phyloP scores from a whole-genome alignment of 2,797 vertebrate species.

The Gallirallus australis region DNA sequence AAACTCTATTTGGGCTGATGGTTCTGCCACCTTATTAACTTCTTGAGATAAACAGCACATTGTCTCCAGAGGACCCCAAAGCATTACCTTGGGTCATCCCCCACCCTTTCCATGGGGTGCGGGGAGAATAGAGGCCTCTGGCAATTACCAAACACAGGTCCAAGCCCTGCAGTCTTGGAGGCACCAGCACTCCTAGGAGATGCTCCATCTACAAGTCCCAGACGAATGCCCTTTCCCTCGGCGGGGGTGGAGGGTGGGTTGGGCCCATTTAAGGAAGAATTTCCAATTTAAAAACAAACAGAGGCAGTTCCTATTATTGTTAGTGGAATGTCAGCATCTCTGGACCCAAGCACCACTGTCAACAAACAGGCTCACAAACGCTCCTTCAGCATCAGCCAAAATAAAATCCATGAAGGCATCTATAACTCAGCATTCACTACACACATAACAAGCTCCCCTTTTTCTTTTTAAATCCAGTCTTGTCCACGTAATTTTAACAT shows the following conservation, averaged over 20 bases:
- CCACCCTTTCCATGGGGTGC: neutral
- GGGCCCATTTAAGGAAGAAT: slow-evolving; percentile 10
- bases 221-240: neutral
- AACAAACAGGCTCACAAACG: slow-evolving; percentile 63
- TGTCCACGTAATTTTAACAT: slow-evolving; percentile 65
- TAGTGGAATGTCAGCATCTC: slow-evolving; percentile 63
- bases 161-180: neutral
- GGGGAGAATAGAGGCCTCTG: neutral
- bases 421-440: slow-evolving; percentile 59
- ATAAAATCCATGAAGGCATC: slow-evolving; percentile 65
- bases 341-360: slow-evolving; percentile 49
- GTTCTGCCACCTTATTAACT: neutral
- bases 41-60: neutral
- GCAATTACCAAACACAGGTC: neutral
- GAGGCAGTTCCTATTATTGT: slow-evolving; percentile 66
- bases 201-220: slow-evolving; percentile 40
- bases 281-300: slow-evolving; percentile 65
- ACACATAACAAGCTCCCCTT: slow-evolving; percentile 59
- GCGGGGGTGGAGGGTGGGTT: slow-evolving; percentile 15
- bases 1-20: neutral
- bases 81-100: neutral
- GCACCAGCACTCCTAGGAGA: neutral
- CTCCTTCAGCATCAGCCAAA: slow-evolving; percentile 69
- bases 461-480: slow-evolving; percentile 60
- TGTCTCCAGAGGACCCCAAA: neutral